Base-by-base conservation (phyloP, 2,888 invertebrate species). In the Dynastes grantii region DNA sequence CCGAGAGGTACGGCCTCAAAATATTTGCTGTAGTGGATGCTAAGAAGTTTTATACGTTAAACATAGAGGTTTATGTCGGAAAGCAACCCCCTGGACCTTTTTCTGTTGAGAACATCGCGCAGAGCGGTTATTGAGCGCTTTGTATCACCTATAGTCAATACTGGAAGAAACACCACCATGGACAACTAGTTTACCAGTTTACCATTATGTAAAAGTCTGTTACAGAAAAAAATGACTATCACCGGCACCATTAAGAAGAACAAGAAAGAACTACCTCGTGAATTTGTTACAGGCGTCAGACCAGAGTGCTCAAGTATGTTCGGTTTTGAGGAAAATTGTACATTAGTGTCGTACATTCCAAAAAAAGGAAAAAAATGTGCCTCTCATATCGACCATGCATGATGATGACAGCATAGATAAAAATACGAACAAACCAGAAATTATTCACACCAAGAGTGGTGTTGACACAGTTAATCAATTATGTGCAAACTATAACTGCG, bases 151-250 rank as follows among this genome's bases (percentile, higher is more conserved):
- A 67, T 79, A 45, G 32, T 27, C 8, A 65, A 37, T 58, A 73
- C 75, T 16, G 67, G 67, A 16, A 77, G 77, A 75, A 77, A 79
- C 63, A 37, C 77, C 27, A 79, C 77, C 29, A 67, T 71, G 77
- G 22, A 22, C 22, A 22, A 22, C 22, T 22, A 22, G 22, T 22
- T 22, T 22, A 22, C 22, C 22, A 22, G 22, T 22, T 22, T 22
- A 22, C 22, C 22, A 22, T 22, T 22, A 22, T 22, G 22, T 22
- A 22, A 22, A 22, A 22, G 22, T 22, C 22, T 22, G 22, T 22
- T 22, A 1, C 22, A 22, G 22, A 22, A 22, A 22, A 22, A 22
- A 22, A 22, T 22, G 22, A 22, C 22, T 22, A 22, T 22, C 22
- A 22, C 22, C 22, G 22, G 22, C 22, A 22, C 22, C 22, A 22